These are phyloP conservation scores for Echinarachnius parma DNA, from an alignment of 53 echinoderm and acorn worm genomes.

Conservation along the genomic window DNA sequence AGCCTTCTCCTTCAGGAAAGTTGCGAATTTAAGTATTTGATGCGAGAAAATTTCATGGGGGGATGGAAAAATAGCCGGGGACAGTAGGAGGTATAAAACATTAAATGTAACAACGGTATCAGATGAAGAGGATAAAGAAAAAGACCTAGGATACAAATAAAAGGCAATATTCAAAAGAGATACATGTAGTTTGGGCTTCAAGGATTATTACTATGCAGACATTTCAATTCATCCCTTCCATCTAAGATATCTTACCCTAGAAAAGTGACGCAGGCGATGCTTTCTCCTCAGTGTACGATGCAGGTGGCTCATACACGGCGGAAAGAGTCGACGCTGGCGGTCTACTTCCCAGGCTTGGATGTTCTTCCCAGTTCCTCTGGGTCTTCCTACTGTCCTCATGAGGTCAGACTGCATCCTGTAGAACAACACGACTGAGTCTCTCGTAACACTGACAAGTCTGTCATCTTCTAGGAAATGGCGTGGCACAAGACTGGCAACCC, in stretches of 20 bases:
- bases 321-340: slow-evolving; percentile 47
- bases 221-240: too few relatives aligned
- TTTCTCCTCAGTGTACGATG: slow-evolving; percentile 63
- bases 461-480: slow-evolving; percentile 44
- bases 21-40: too few relatives aligned
- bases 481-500: slow-evolving; percentile 30
- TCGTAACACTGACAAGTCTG: slow-evolving; percentile 52
- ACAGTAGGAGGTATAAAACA: too few relatives aligned
- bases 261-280: slow-evolving; percentile 87
- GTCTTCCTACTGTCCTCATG: background rate
- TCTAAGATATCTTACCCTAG: slow-evolving; percentile 82
- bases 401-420: background rate
- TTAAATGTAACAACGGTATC: too few relatives aligned
- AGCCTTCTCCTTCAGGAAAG: too few relatives aligned
- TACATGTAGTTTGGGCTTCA: too few relatives aligned
- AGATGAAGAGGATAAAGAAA: too few relatives aligned
- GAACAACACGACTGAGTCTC: slow-evolving; percentile 43
- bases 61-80: too few relatives aligned
- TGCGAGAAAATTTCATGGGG: too few relatives aligned
- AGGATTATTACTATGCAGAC: too few relatives aligned
- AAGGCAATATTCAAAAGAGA: too few relatives aligned
- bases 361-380: slow-evolving; percentile 6
- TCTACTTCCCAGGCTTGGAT: slow-evolving; percentile 46
- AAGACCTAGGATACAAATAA: too few relatives aligned
- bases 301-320: slow-evolving; percentile 87